phyloP scores from a whole-genome alignment of 2,888 invertebrate species.

The Leptodirus hochenwartii region DNA sequence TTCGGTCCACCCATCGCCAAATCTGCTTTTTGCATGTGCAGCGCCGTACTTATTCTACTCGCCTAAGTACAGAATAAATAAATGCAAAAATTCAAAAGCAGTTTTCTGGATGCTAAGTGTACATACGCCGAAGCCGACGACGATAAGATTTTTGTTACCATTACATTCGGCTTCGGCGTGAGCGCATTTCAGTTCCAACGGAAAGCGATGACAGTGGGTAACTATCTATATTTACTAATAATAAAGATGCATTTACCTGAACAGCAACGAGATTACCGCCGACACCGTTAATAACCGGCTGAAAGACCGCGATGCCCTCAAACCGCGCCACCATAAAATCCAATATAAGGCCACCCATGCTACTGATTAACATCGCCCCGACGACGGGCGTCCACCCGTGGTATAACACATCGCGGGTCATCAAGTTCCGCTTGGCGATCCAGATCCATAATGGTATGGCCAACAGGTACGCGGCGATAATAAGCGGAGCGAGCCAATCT shows the following conservation, averaged over 20 bases:
- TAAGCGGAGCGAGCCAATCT: constrained; percentile 44
- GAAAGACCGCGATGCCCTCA: constrained; percentile 56
- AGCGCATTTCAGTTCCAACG: too few relatives aligned
- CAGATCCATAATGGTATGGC: constrained; percentile 57
- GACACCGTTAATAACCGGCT: constrained; percentile 70
- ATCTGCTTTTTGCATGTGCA: too few relatives aligned
- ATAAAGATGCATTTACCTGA: constrained; percentile 53
- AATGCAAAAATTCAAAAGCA: too few relatives aligned
- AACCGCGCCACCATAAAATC: constrained; percentile 49
- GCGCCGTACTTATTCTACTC: too few relatives aligned
- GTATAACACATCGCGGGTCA: constrained; percentile 48
- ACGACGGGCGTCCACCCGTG: constrained; percentile 64
- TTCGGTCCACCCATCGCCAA: too few relatives aligned
- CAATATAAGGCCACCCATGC: constrained; percentile 54
- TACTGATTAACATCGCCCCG: constrained; percentile 65
- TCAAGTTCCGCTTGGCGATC: constrained; percentile 48
- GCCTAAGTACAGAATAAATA: too few relatives aligned
- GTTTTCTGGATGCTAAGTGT: too few relatives aligned
- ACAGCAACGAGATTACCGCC: constrained; percentile 68
- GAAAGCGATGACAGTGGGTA: too few relatives aligned
- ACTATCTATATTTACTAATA: constrained; percentile 61
- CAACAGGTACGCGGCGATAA: constrained; percentile 41
- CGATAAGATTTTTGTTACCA: too few relatives aligned
- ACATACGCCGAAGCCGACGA: too few relatives aligned
- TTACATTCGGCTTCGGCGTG: too few relatives aligned